Conservation (phyloP, 1,140 invertebrate genomes). For the Drosophila lowei region DNA sequence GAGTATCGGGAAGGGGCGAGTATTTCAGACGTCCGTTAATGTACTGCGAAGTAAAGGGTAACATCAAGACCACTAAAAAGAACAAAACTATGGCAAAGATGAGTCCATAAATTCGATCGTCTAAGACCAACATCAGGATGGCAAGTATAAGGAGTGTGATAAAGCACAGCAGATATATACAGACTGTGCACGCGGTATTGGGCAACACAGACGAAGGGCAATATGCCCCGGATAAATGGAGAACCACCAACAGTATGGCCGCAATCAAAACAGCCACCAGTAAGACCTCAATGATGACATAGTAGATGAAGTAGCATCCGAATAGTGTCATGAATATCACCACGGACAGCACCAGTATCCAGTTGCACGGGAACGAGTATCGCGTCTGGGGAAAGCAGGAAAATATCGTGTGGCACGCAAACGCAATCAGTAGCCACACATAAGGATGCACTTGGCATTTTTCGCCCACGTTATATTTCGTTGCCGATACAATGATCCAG, state of each 20-base stretch:
- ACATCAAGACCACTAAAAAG: not conserved
- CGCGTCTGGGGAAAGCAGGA: conserved; percentile 7
- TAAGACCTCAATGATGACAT: accelerated
- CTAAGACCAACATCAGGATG: not conserved
- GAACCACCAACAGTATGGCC: not conserved
- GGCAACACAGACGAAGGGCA: conserved; percentile 15
- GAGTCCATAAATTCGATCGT: not conserved
- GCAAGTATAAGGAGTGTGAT: not conserved
- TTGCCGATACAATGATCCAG: conserved; percentile 10
- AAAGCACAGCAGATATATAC: not conserved
- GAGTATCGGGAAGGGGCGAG: not conserved
- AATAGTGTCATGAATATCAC: not conserved
- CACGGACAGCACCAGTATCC: conserved; percentile 1
- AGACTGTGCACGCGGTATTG: not conserved
- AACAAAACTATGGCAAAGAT: not conserved
- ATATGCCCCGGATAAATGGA: conserved; percentile 18
- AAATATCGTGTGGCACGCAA: conserved; percentile 4
- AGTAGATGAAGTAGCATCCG: not conserved
- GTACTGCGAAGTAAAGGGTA: conserved; percentile 13
- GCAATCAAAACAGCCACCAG: not conserved
- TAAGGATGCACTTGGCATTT: not conserved
- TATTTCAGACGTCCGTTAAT: conserved; percentile 26
- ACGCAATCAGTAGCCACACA: conserved; percentile 18
- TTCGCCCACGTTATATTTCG: no score
- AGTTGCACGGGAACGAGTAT: conserved; percentile 3